Base-by-base conservation (phyloP, 2,888 invertebrate species). In the Nephrotoma guestfalica region DNA sequence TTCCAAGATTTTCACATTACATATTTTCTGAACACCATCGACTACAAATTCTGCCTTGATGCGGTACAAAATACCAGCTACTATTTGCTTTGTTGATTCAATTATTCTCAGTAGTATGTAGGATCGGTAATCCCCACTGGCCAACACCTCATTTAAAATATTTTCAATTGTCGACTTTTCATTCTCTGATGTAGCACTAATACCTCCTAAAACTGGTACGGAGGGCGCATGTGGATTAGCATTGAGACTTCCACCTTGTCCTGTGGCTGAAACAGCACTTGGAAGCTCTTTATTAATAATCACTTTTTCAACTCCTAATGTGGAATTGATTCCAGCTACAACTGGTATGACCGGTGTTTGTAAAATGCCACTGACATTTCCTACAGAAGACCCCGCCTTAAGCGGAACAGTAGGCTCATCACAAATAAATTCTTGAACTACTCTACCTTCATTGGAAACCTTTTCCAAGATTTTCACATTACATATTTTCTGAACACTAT, bases 41-140 rank as follows among this genome's bases (percentile, higher is more conserved):
- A 92, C 92, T 11, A 93, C 93, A 9, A 95, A 90, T 88, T 93
- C 91, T 86, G 93, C 93, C 88, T 93, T 92, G 84, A 96, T 93
- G 89, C 92, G 93, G 41, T 93, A 94, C 86, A 93, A 89, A 43
- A 90, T 88, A 30, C 94, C 95, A 85, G 93, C 90, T 4, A 94
- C 93, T 13, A 93, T 89, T 90, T 94, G 92, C 40, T 90, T 90
- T 0, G 92, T 90, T 9, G 93, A 93, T 1, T 92, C 91, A 86
- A 90, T 90, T 6, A 94, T 89, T 86, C 91, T 89, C 47, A 47
- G 13, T 47, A 47, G 13, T 47, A 4, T 47, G 47, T 47, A 47
- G 0, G 47, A 47, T 47, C 13, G 47, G 13, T 47, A 47, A 47
- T 47, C 47, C 4, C 7, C 47, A 47, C 11, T 47, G 11, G 47